Percentiles rank a stretch among this genome's conserved stretches.
phyloP scores from a whole-genome alignment of 35 echinoderm and acorn worm genomes.

The Strongylocentrotus purpuratus region DNA sequence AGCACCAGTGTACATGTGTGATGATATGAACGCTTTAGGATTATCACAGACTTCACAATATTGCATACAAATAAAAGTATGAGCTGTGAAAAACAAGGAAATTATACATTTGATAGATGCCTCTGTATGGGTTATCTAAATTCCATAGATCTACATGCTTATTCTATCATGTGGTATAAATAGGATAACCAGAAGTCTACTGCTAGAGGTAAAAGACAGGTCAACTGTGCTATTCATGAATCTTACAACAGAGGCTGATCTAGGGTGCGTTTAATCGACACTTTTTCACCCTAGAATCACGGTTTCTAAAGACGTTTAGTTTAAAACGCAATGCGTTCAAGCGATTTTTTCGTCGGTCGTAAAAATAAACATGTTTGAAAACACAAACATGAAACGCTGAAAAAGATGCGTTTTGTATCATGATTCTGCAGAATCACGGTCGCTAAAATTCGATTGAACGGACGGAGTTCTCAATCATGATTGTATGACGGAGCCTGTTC shows the following conservation, averaged over 20 bases:
- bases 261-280: too few species aligned
- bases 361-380: too few species aligned
- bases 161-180: neutral
- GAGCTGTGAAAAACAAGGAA: neutral
- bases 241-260: neutral
- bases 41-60: neutral
- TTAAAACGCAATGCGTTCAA: too few species aligned
- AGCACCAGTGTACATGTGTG: neutral
- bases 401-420: too few species aligned
- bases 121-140: neutral
- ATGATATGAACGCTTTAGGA: neutral
- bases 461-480: too few species aligned
- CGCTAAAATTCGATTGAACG: too few species aligned
- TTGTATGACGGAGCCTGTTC: too few species aligned
- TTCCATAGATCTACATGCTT: neutral
- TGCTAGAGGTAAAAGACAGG: neutral
- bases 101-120: neutral
- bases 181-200: neutral
- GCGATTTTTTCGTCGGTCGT: too few species aligned
- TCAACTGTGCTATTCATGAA: neutral
- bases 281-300: too few species aligned
- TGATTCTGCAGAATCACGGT: too few species aligned
- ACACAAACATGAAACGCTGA: too few species aligned
- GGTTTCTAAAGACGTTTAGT: too few species aligned
- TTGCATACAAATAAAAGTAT: neutral